Conservation (phyloP, 2,113 vertebrate species). For the Empidonax traillii region DNA sequence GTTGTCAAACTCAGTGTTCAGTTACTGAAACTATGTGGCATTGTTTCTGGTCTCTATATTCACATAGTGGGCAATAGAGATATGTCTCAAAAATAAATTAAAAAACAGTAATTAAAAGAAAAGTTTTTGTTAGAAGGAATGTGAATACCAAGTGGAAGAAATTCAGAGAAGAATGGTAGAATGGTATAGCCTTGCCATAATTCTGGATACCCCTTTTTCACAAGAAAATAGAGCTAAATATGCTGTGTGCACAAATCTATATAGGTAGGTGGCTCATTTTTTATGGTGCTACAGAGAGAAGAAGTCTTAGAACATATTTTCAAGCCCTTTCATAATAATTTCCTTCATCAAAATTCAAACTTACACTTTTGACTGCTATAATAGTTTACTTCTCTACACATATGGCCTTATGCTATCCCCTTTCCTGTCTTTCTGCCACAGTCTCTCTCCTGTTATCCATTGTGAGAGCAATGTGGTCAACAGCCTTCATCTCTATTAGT, state of each 20-base stretch:
- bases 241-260: neutral
- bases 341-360: neutral
- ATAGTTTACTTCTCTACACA: neutral
- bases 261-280: rapidly evolving
- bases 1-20: neutral
- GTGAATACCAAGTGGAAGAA: neutral
- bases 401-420: neutral
- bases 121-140: neutral
- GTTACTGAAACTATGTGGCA: neutral
- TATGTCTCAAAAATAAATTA: neutral
- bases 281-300: neutral
- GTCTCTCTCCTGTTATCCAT: neutral
- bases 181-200: neutral
- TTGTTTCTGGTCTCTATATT: neutral
- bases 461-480: neutral
- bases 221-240: neutral
- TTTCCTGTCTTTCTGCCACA: neutral
- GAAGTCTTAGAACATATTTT: neutral
- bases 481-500: neutral
- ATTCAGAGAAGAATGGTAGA: neutral
- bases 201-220: neutral
- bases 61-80: neutral
- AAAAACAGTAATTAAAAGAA: neutral
- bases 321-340: neutral
- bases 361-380: neutral